A percentile compares a stretch with the other conserved stretches of the same genome.
These are phyloP conservation scores for Syritta pipiens DNA, from an alignment of 2,888 invertebrate species.

Conservation along the genomic window DNA sequence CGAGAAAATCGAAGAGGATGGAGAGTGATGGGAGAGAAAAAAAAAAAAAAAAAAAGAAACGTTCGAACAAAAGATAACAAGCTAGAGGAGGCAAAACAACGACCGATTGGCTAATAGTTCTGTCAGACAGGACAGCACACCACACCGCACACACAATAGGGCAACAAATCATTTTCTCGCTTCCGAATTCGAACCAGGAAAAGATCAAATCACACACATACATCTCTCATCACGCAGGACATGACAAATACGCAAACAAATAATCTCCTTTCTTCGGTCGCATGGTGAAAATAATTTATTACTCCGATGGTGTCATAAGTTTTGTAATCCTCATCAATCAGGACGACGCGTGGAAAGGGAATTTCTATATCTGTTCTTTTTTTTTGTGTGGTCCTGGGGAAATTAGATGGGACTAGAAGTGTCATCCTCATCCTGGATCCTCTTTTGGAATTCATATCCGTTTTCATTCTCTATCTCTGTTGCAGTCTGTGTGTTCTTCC, in stretches of 20 bases:
- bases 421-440: no score
- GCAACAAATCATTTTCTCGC: conserved; percentile 66
- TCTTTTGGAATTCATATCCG: not conserved
- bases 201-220: conserved; percentile 65
- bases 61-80: conserved; percentile 40
- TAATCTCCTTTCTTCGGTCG: conserved; percentile 10
- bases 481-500: not conserved
- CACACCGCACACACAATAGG: conserved; percentile 46
- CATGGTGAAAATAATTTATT: conserved; percentile 52
- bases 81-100: conserved; percentile 5
- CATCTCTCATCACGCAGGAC: conserved; percentile 32
- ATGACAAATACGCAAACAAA: conserved; percentile 39
- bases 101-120: conserved; percentile 49
- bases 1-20: no score
- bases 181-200: conserved; percentile 37
- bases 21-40: no score
- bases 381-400: not conserved
- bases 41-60: no score
- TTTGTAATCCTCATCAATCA: conserved; percentile 68
- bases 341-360: conserved; percentile 36
- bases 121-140: no score
- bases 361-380: not conserved
- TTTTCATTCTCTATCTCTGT: conserved; percentile 1
- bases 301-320: conserved; percentile 65
- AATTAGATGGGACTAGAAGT: not conserved